Evolutionary conservation across 2,113 vertebrate genomes (phyloP).

Genomic region (Girardinichthys multiradiatus): DNA sequence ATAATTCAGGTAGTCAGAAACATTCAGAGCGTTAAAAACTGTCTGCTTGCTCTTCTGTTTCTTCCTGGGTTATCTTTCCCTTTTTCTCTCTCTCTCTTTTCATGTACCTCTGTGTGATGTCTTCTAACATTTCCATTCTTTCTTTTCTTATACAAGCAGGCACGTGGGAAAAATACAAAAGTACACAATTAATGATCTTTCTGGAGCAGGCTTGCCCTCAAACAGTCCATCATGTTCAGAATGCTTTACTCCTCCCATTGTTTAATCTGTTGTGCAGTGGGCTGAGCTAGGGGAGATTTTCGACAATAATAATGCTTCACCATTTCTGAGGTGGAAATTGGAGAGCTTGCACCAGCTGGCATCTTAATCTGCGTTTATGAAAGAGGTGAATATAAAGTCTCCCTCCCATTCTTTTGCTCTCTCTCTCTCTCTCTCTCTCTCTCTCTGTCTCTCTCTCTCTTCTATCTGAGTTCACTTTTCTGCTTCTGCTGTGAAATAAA

Average conservation of each 20-base stretch:
- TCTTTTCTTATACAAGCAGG: constrained; percentile 4
- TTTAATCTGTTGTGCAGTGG: constrained; percentile 37
- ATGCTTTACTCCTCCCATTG: constrained; percentile 33
- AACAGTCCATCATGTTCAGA: constrained; percentile 44
- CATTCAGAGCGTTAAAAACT: constrained; percentile 39
- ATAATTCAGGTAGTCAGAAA: constrained; percentile 58
- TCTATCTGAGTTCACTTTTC: constrained; percentile 23
- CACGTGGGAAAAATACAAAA: constrained; percentile 44
- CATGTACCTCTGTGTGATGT: constrained; percentile 10
- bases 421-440: neutral
- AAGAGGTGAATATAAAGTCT: constrained; percentile 39
- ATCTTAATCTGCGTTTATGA: constrained; percentile 63
- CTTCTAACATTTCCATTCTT: constrained; percentile 6
- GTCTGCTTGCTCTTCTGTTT: constrained; percentile 22
- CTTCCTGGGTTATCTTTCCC: neutral
- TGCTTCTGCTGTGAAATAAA: constrained; percentile 59
- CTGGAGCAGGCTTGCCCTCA: constrained; percentile 33
- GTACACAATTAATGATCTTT: constrained; percentile 49
- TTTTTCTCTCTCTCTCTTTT: constrained; percentile 12
- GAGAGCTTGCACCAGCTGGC: constrained; percentile 52
- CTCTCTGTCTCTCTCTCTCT: neutral
- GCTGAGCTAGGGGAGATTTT: constrained; percentile 48
- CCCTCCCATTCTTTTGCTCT: neutral
- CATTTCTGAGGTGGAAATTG: constrained; percentile 26
- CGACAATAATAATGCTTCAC: constrained; percentile 30